Percentiles rank a stretch among this genome's conserved stretches.
These are phyloP conservation scores for Phaethornis superciliosus DNA, from an alignment of 2,113 vertebrate species.

Conservation along the genomic window DNA sequence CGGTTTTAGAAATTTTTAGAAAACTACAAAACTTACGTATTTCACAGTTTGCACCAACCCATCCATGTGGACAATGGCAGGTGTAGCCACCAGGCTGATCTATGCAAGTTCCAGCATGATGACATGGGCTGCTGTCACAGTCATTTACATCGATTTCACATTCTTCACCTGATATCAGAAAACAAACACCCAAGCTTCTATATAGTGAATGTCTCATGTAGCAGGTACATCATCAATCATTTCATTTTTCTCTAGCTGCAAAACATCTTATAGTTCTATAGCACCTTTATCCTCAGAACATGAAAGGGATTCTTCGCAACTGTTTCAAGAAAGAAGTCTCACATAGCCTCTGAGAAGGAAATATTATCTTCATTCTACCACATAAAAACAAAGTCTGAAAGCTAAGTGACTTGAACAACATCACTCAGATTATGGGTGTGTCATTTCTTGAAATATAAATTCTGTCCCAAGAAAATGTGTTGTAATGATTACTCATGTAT, in stretches of 20 bases:
- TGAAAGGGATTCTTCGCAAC: not conserved
- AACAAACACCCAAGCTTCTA: fast-evolving
- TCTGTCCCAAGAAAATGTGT: not conserved
- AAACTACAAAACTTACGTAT: slow-evolving; percentile 87
- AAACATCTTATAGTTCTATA: not conserved
- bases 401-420: not conserved
- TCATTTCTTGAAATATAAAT: not conserved
- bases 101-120: slow-evolving; percentile 90
- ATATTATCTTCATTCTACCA: not conserved
- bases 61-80: slow-evolving; percentile 93
- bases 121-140: slow-evolving; percentile 94
- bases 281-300: not conserved
- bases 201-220: not conserved
- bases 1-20: not conserved
- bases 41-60: slow-evolving; percentile 96
- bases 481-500: not conserved
- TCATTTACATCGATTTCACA: slow-evolving; percentile 93
- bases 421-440: not conserved
- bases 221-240: not conserved
- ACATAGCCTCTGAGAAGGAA: not conserved
- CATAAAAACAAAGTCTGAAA: not conserved
- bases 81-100: slow-evolving; percentile 92
- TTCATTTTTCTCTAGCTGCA: not conserved
- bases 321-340: not conserved
- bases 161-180: slow-evolving; percentile 80